These are phyloP conservation scores for Nothocercus julius DNA, from an alignment of 2,113 vertebrate species.

Conservation along the genomic window DNA sequence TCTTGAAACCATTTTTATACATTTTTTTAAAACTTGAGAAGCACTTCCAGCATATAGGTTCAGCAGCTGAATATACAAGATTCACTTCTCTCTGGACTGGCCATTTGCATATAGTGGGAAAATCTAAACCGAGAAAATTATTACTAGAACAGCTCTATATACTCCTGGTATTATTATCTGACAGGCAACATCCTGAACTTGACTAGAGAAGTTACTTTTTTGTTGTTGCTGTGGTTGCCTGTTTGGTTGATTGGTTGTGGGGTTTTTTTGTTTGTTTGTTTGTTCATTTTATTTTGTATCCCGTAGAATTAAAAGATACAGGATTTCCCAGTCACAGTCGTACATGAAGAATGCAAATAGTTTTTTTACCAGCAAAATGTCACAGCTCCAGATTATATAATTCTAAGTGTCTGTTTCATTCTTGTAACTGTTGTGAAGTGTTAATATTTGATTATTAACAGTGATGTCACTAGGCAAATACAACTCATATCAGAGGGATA, in stretches of 20 bases:
- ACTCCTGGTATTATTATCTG: not conserved
- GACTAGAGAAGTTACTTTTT: not conserved
- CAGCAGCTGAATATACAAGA: not conserved
- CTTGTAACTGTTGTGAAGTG: not conserved
- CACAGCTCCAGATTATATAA: not conserved
- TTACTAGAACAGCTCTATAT: not conserved
- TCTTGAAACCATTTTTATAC: not conserved
- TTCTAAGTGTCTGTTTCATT: not conserved
- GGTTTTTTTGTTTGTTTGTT: not conserved
- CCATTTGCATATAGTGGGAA: not conserved
- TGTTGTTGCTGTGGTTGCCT: too few relatives aligned
- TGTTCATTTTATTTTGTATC: not conserved
- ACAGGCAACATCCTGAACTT: not conserved
- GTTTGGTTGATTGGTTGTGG: too few relatives aligned
- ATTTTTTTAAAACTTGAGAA: not conserved
- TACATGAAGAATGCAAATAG: not conserved
- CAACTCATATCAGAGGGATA: not conserved
- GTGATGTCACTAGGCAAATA: constrained; percentile 24
- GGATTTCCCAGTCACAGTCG: not conserved
- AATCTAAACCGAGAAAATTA: not conserved
- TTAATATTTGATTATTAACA: not conserved
- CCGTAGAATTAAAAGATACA: not conserved
- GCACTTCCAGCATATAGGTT: not conserved
- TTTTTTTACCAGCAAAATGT: not conserved
- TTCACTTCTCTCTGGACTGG: not conserved